These are phyloP conservation scores for Drosophila atroscutellata DNA, from an alignment of 2,888 invertebrate genomes.

Conservation along the genomic window DNA sequence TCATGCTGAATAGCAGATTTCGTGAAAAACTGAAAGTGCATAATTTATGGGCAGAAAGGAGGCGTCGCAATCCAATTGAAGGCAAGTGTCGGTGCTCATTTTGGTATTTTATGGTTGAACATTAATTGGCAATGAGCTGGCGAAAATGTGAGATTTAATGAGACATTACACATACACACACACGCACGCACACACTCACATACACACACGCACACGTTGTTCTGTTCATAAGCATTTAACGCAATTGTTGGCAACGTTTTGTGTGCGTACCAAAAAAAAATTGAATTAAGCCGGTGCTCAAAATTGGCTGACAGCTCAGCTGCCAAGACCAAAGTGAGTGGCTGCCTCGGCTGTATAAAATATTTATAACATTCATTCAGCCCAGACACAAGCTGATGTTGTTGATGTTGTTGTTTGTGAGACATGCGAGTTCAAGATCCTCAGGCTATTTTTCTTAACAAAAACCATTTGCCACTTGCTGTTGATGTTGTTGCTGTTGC, in stretches of 20 bases:
- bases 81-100: slow-evolving; percentile 25
- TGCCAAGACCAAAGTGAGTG: background rate
- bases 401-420: slow-evolving; percentile 15
- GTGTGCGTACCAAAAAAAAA: slow-evolving; percentile 32
- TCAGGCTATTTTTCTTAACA: slow-evolving; percentile 36
- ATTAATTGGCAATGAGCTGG: slow-evolving; percentile 52
- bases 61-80: slow-evolving; percentile 17
- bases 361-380: slow-evolving; percentile 44
- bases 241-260: slow-evolving; percentile 46
- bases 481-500: slow-evolving; percentile 4
- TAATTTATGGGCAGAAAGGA: slow-evolving; percentile 51
- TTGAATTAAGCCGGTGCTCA: slow-evolving; percentile 41
- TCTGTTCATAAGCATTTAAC: slow-evolving; percentile 52
- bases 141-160: slow-evolving; percentile 49
- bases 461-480: slow-evolving; percentile 40
- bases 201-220: background rate
- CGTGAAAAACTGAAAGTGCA: slow-evolving; percentile 22
- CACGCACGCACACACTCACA: background rate
- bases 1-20: slow-evolving; percentile 51
- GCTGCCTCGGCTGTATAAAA: slow-evolving; percentile 33
- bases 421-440: slow-evolving; percentile 17
- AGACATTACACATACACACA: slow-evolving; percentile 48
- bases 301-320: slow-evolving; percentile 1
- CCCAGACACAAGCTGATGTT: slow-evolving; percentile 12
- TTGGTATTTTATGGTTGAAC: slow-evolving; percentile 34